Base-by-base conservation (phyloP, 2,888 invertebrate genomes). In the Ichneumoninae sp. region DNA sequence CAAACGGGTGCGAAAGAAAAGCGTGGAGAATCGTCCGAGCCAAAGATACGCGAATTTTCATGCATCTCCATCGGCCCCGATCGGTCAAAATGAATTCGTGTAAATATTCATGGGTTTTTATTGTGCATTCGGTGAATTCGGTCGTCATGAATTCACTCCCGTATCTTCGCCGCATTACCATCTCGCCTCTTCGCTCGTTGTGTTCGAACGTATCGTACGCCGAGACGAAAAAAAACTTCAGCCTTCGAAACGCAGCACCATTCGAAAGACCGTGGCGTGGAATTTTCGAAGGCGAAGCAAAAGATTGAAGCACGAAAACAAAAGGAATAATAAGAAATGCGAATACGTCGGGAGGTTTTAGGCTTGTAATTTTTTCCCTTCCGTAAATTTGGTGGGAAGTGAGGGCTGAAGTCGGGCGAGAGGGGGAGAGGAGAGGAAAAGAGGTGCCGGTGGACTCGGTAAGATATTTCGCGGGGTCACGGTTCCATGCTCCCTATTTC, bases 381-480 rank as follows among this genome's bases (percentile, higher is more conserved):
- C 65, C 76, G 70, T 54, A 30, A 76, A 76, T 81, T 81, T 66
- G 70, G 81, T 76, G 81, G 75, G 81, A 81, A 81, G 44, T 57
- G 44, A 40, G 54, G 63, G 30, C 47, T 44, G 52, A 19, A 33
- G 60, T 26, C 40, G 8, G 44, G 5, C 36, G n/a, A 33, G n/a
- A 33, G 10, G 19, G 16, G 7, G 63, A 63, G 63, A n/a, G 33
- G 30, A 63, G 33, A 6, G n/a, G 7, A 33, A 30, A 16, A 33
- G 33, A 63, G 30, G 33, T 33, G 33, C 19, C 47, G 22, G 65
- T 66, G 52, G 68, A 26, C 7, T 47, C 13, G 63, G 19, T 30
- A n/a, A 75, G 76, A 70, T 81, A 81, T 76, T 81, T 81, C 65
- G 70, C 81, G 76, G 75, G 81, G 81, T 81, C 81, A 81, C 75